Percentiles rank a stretch among this genome's conserved stretches.
These are phyloP conservation scores for Drosophila glabriapex DNA, from an alignment of 2,888 invertebrate species.

Conservation along the genomic window DNA sequence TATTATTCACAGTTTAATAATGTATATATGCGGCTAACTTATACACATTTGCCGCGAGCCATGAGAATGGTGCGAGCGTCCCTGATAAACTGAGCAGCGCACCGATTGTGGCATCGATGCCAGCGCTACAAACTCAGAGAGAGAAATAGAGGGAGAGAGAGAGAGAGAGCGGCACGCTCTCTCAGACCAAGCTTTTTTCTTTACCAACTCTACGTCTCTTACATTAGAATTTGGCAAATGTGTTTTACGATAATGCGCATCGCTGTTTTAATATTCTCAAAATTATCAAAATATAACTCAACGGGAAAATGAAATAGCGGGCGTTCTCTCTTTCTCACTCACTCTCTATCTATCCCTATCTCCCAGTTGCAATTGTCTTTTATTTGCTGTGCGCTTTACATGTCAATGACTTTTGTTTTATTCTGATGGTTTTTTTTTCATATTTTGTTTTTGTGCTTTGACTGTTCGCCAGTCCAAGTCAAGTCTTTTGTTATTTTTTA, in stretches of 20 bases:
- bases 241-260: constrained; percentile 42
- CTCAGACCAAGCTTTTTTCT: neutral
- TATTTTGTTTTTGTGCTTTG: constrained; percentile 9
- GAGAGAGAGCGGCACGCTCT: constrained; percentile 1
- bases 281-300: constrained; percentile 28
- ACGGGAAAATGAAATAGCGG: constrained; percentile 21
- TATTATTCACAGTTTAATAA: constrained; percentile 13
- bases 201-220: constrained; percentile 1
- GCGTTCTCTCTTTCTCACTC: neutral
- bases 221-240: constrained; percentile 38
- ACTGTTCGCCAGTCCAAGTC: constrained; percentile 40
- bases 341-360: neutral
- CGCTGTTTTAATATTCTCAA: constrained; percentile 29
- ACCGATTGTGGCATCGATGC: constrained; percentile 14
- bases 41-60: constrained; percentile 20
- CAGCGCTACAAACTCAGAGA: constrained; percentile 12
- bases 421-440: constrained; percentile 22
- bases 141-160: neutral
- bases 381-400: constrained; percentile 55
- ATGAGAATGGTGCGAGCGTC: constrained; percentile 43
- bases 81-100: constrained; percentile 52
- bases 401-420: constrained; percentile 73
- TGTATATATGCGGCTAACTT: constrained; percentile 11
- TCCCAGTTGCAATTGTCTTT: constrained; percentile 27
- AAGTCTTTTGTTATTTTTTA: constrained; percentile 73